phyloP scores from a whole-genome alignment of 1,140 invertebrate species.

The Cydia amplana region DNA sequence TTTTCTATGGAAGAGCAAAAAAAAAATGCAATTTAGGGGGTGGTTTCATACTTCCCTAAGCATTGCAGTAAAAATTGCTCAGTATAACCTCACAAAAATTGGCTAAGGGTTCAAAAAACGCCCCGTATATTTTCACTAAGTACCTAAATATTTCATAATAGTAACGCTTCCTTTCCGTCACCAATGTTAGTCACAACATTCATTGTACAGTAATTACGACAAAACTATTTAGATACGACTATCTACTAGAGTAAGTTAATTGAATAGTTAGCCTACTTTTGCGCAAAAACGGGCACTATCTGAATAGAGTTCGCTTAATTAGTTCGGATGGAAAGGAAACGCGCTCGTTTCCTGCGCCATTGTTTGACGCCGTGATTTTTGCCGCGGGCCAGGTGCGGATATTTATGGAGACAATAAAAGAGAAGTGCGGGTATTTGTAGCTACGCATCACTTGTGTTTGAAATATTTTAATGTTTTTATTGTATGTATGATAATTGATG shows the following conservation, averaged over 20 bases:
- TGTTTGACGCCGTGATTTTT: constrained; percentile 47
- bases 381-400: constrained; percentile 35
- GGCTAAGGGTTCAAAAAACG: too few species aligned
- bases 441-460: not conserved
- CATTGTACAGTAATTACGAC: too few species aligned
- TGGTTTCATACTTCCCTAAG: too few species aligned
- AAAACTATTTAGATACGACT: not conserved
- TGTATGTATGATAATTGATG: not conserved
- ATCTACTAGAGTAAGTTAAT: not conserved
- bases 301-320: constrained; percentile 51
- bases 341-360: constrained; percentile 42
- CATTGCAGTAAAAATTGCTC: too few species aligned
- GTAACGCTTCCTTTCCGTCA: too few species aligned
- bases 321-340: constrained; percentile 42
- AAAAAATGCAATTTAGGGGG: too few species aligned
- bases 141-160: too few species aligned
- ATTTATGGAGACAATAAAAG: constrained; percentile 11
- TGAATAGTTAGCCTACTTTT: not conserved
- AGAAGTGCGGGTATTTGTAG: not conserved
- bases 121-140: too few species aligned
- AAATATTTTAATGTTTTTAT: not conserved
- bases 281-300: constrained; percentile 38
- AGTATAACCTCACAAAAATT: too few species aligned
- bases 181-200: too few species aligned
- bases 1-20: too few species aligned